Percentiles rank a stretch among this genome's conserved stretches.
These are phyloP conservation scores for Dipodomys ordii DNA, from an alignment of 2,113 vertebrate species.

Conservation along the genomic window DNA sequence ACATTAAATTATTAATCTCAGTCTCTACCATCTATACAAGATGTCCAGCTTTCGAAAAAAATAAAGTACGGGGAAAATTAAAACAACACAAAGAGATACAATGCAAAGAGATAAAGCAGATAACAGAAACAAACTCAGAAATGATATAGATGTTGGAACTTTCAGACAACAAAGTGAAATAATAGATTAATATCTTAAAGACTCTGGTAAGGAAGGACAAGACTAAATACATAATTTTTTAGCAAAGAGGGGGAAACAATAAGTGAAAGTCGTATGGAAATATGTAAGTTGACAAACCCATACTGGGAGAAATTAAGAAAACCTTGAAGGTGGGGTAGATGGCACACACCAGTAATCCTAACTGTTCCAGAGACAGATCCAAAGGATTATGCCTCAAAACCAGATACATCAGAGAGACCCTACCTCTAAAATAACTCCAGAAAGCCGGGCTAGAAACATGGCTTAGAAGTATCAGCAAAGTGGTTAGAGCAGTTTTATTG, in stretches of 20 bases:
- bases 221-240: neutral
- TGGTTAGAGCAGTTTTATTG: no score
- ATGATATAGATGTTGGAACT: neutral
- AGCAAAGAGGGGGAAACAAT: conserved; percentile 12
- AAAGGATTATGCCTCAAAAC: no score
- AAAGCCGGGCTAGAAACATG: no score
- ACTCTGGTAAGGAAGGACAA: neutral
- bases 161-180: neutral
- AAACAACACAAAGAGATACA: neutral
- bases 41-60: neutral
- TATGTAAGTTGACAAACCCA: no score
- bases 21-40: neutral
- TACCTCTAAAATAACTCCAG: no score
- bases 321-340: no score
- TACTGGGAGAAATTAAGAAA: no score
- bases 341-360: no score
- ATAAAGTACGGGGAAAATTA: neutral
- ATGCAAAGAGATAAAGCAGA: conserved; percentile 42
- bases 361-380: no score
- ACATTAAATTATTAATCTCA: neutral
- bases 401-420: no score
- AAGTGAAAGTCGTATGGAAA: no score
- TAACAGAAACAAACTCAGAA: conserved; percentile 14
- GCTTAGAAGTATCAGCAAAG: no score
- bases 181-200: neutral